These are phyloP conservation scores for Drosophila takahashii DNA, from an alignment of 1,140 invertebrate genomes.

Conservation along the genomic window DNA sequence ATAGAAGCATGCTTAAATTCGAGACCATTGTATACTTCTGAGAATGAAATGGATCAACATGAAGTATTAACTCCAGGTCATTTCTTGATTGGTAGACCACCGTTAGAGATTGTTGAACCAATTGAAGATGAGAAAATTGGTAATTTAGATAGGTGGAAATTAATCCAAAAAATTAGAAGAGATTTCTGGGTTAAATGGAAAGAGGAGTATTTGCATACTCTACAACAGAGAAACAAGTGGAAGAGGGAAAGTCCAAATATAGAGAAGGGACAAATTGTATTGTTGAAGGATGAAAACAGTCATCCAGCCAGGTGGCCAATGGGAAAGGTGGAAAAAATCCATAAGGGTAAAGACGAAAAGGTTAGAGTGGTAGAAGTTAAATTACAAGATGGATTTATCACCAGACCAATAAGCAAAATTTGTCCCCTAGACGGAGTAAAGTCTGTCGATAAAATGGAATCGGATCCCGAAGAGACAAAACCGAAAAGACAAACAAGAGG, in stretches of 20 bases:
- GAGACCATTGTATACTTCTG: no score
- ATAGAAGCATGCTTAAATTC: no score
- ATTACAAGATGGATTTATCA: not conserved
- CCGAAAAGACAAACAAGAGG: not conserved
- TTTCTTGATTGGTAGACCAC: no score
- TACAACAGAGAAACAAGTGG: constrained; percentile 1
- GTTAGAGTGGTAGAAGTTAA: not conserved
- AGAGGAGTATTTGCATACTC: no score
- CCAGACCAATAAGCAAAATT: not conserved
- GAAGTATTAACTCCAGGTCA: no score
- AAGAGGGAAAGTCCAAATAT: not conserved
- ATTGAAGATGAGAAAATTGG: no score
- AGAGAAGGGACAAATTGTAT: not conserved
- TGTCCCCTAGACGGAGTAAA: not conserved
- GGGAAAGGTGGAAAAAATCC: not conserved
- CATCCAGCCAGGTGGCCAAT: not conserved
- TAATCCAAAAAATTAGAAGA: not conserved
- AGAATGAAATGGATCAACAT: no score
- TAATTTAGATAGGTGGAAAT: no score
- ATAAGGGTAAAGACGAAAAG: no score
- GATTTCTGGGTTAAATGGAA: not conserved
- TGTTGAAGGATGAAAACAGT: not conserved
- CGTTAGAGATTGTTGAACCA: no score
- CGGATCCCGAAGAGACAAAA: not conserved
- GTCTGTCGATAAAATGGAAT: not conserved